These are phyloP conservation scores for Scaptomyza reducta DNA, from an alignment of 2,888 invertebrate species.

Conservation along the genomic window DNA sequence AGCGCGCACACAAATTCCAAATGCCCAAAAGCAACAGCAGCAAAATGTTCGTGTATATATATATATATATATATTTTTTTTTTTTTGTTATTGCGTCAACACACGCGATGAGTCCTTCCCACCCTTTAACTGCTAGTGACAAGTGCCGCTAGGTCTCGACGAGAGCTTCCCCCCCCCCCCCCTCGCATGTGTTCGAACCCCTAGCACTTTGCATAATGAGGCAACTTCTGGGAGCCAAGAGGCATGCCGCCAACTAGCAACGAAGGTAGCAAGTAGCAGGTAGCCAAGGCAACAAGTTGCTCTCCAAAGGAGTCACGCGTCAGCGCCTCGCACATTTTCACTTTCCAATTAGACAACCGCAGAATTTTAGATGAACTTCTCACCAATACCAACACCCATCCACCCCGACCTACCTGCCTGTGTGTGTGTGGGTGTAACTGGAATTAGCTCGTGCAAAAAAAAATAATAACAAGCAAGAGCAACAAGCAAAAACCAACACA, in stretches of 20 bases:
- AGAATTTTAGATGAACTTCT: slow-evolving; percentile 35
- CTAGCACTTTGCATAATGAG: slow-evolving; percentile 77
- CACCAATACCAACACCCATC: too few relatives aligned
- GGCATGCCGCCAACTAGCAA: slow-evolving; percentile 19
- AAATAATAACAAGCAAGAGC: slow-evolving; percentile 3
- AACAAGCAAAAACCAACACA: not conserved
- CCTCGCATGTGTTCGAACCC: not conserved
- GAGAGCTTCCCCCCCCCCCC: too few relatives aligned
- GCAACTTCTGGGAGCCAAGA: slow-evolving; percentile 42
- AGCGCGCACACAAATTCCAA: slow-evolving; percentile 54
- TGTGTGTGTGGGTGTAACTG: slow-evolving; percentile 14
- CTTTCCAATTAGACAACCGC: slow-evolving; percentile 72
- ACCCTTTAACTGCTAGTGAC: not conserved
- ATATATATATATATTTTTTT: too few relatives aligned
- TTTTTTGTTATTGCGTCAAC: slow-evolving; percentile 47
- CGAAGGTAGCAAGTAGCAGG: not conserved
- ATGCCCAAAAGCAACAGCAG: slow-evolving; percentile 47
- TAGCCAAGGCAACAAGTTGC: slow-evolving; percentile 72
- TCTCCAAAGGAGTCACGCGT: slow-evolving; percentile 65
- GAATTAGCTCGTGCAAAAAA: slow-evolving; percentile 33
- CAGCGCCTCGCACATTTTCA: slow-evolving; percentile 72
- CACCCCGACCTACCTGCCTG: too few relatives aligned
- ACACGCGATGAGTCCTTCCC: slow-evolving; percentile 1
- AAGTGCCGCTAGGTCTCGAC: slow-evolving; percentile 1
- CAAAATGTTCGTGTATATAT: not conserved